Evolutionary conservation across 2,888 invertebrate species (phyloP).

Genomic region (Colostygia pectinataria): DNA sequence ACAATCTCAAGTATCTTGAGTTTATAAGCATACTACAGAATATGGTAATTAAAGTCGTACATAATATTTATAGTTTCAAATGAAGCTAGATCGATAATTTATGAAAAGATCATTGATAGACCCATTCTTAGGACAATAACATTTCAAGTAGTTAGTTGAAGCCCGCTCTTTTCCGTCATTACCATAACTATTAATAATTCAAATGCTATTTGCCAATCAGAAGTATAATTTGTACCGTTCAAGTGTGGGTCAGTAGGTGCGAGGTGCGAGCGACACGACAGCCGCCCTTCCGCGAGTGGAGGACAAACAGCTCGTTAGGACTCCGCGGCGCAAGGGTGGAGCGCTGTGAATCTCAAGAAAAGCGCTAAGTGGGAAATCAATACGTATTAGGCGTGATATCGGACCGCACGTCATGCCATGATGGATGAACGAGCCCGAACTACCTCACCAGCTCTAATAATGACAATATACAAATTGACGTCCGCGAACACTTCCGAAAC

Average conservation of each 20-base stretch:
- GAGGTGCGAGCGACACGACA: conserved; percentile 46
- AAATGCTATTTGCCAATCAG: neutral
- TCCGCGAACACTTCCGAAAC: conserved; percentile 76
- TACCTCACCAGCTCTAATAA: conserved; percentile 78
- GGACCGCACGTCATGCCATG: conserved; percentile 79
- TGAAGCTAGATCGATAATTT: too few relatives aligned
- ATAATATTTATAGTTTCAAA: too few relatives aligned
- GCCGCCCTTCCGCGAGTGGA: conserved; percentile 64
- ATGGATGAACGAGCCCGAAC: conserved; percentile 80
- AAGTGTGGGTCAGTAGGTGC: conserved; percentile 25
- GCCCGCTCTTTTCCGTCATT: conserved; percentile 22
- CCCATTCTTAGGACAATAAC: too few relatives aligned
- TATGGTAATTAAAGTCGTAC: too few relatives aligned
- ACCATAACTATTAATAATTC: neutral
- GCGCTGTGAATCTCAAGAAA: conserved; percentile 78
- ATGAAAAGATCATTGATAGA: too few relatives aligned
- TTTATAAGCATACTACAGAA: too few relatives aligned
- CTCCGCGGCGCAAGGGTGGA: conserved; percentile 77
- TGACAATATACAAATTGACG: conserved; percentile 83
- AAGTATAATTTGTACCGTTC: conserved; percentile 23
- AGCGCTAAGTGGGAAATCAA: conserved; percentile 83
- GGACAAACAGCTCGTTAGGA: conserved; percentile 82
- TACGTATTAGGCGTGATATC: conserved; percentile 83
- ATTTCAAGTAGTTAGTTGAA: too few relatives aligned
- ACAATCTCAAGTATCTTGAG: too few relatives aligned